Evolutionary conservation across 2,888 invertebrate genomes (phyloP).

Genomic region (Cryptocheilus praepositus): DNA sequence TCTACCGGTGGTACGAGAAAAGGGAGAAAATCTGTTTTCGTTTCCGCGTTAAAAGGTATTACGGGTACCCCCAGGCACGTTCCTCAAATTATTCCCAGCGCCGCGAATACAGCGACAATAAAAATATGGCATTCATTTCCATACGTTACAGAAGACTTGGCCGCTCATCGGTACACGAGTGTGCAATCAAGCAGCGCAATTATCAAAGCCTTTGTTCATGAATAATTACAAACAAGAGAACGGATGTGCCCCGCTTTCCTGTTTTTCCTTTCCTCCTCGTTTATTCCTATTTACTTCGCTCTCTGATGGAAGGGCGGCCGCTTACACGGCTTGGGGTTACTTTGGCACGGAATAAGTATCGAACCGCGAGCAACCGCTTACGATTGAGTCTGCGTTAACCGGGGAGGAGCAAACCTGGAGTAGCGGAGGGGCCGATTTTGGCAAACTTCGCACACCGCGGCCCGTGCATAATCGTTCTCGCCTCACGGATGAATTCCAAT

Average conservation of each 20-base stretch:
- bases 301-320: constrained; percentile 28
- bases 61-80: constrained; percentile 49
- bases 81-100: constrained; percentile 53
- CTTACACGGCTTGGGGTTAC: constrained; percentile 32
- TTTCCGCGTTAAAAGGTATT: constrained; percentile 41
- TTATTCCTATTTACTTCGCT: constrained; percentile 44
- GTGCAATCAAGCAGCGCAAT: constrained; percentile 71
- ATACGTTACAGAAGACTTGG: constrained; percentile 58
- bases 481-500: too few relatives aligned
- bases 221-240: constrained; percentile 70
- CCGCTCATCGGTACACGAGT: constrained; percentile 63
- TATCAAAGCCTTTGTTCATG: constrained; percentile 71
- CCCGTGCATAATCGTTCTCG: too few relatives aligned
- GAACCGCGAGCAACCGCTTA: constrained; percentile 51
- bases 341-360: constrained; percentile 26
- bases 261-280: constrained; percentile 28
- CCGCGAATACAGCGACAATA: constrained; percentile 45
- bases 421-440: too few relatives aligned
- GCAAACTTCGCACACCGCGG: too few relatives aligned
- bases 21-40: constrained; percentile 29
- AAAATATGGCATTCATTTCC: constrained; percentile 66
- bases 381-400: constrained; percentile 42
- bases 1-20: constrained; percentile 6
- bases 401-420: too few relatives aligned
- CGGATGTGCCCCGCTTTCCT: constrained; percentile 23